phyloP scores from a whole-genome alignment of 1,140 invertebrate genomes.

The Cyphomyrmex costatus region DNA sequence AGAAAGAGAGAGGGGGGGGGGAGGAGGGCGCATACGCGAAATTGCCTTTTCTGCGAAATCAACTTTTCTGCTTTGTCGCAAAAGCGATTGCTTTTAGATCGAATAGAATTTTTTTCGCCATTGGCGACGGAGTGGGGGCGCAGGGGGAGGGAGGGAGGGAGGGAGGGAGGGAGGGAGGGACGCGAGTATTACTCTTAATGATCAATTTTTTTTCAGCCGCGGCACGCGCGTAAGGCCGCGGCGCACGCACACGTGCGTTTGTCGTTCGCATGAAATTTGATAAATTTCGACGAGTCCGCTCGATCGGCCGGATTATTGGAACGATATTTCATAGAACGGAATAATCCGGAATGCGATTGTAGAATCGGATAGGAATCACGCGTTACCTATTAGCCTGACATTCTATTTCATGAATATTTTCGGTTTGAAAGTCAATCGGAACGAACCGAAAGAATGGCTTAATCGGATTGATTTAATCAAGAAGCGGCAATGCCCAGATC shows the following conservation, averaged over 20 bases:
- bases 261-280: conserved; percentile 42
- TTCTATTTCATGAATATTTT: conserved; percentile 28
- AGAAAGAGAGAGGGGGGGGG: not conserved
- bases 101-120: conserved; percentile 44
- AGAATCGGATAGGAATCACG: conserved; percentile 30
- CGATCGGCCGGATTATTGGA: conserved; percentile 54
- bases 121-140: not conserved
- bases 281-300: conserved; percentile 50
- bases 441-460: conserved; percentile 27
- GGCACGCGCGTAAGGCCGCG: not conserved
- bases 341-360: conserved; percentile 45
- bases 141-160: not conserved
- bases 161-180: not conserved
- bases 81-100: conserved; percentile 59
- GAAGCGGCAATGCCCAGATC: conserved; percentile 3
- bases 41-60: conserved; percentile 59
- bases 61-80: conserved; percentile 62
- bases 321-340: conserved; percentile 45
- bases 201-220: conserved; percentile 46
- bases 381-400: conserved; percentile 15
- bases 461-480: conserved; percentile 43
- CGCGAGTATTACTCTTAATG: conserved; percentile 52
- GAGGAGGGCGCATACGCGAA: conserved; percentile 11
- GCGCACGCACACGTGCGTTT: conserved; percentile 16
- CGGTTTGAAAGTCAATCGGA: conserved; percentile 33